A percentile compares a stretch with the other conserved stretches of the same genome.
These are phyloP conservation scores for Apotomis capreana DNA, from an alignment of 2,888 invertebrate species.

Conservation along the genomic window DNA sequence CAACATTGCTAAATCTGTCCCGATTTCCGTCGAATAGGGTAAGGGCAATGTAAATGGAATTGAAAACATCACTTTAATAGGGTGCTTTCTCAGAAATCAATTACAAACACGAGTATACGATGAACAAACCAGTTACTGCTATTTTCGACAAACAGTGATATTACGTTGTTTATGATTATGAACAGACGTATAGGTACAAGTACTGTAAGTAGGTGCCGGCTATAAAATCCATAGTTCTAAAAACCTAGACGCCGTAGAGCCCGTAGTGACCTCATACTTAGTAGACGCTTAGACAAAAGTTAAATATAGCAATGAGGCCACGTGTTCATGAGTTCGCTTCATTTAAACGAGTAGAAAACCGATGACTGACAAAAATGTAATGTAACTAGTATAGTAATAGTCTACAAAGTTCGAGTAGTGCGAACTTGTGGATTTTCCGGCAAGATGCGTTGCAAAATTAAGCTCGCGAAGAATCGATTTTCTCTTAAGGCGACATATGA, in stretches of 20 bases:
- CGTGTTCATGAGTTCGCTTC: conserved; percentile 47
- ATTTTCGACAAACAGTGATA: conserved; percentile 22
- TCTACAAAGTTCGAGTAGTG: too few species aligned
- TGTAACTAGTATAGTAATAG: too few species aligned
- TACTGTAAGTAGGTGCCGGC: background rate
- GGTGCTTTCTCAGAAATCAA: conserved; percentile 31
- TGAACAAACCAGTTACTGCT: conserved; percentile 30
- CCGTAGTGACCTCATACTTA: conserved; percentile 51
- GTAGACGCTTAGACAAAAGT: conserved; percentile 48
- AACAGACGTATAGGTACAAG: background rate
- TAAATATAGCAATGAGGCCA: conserved; percentile 59
- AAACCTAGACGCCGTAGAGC: conserved; percentile 46
- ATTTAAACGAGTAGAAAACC: conserved; percentile 29
- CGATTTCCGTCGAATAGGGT: conserved; percentile 18
- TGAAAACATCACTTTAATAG: conserved; percentile 28
- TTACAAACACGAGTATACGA: conserved; percentile 25
- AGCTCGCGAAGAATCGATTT: background rate
- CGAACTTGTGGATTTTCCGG: background rate
- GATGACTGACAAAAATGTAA: too few species aligned
- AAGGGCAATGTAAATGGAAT: conserved; percentile 6
- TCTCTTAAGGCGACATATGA: background rate
- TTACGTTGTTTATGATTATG: conserved; percentile 16
- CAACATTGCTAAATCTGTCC: background rate
- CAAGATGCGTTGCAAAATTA: background rate
- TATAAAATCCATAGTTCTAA: conserved; percentile 21